Base-by-base conservation (phyloP, 2,113 vertebrate genomes). In the Erythrocercus mccallii region DNA sequence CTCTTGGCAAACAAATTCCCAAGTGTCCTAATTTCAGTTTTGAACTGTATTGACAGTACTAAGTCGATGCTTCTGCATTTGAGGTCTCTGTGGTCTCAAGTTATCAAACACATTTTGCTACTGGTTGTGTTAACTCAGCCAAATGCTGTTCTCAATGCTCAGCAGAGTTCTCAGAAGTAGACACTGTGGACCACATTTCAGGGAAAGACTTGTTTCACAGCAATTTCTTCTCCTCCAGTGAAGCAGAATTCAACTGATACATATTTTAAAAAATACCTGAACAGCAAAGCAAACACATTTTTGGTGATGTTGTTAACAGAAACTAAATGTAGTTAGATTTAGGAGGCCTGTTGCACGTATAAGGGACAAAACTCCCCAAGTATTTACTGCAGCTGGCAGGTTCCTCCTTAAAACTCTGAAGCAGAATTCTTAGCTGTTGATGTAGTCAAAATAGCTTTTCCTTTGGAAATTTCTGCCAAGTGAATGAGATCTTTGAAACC, bases 391-490 rank as follows among this genome's bases (percentile, higher is more conserved):
- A 11, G 42, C 51, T 90, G 76, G 60, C 38, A 86, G 33, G 25
- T 44, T 80, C 45, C 62, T 84, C 58, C 86, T 86, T 77, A 69
- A 95, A 80, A 19, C 17, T 91, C n/a, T 15, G 2, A 0, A 0
- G 48, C 38, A 82, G 78, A 74, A 94, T 96, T 95, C 84, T 94
- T 92, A 85, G 50, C 84, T 94, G 84, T 70, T 91, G 78, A 94
- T 85, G 84, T 87, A 91, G 70, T 90, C 73, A 53, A 90, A 87
- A 82, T 61, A 57, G 31, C 42, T 94, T 82, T 92, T 87, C 70
- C 57, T 85, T 76, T 1, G 1, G 33, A 87, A 81, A 70, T 76
- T 88, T 92, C n/a, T 95, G 78, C 84, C 81, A 83, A 50, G 60
- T 13, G 54, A 94, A 37, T 90, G 70, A 83, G 30, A 31, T 51